These are phyloP conservation scores for Microcebus jonahi DNA, from an alignment of 2,113 vertebrate species.

Conservation along the genomic window DNA sequence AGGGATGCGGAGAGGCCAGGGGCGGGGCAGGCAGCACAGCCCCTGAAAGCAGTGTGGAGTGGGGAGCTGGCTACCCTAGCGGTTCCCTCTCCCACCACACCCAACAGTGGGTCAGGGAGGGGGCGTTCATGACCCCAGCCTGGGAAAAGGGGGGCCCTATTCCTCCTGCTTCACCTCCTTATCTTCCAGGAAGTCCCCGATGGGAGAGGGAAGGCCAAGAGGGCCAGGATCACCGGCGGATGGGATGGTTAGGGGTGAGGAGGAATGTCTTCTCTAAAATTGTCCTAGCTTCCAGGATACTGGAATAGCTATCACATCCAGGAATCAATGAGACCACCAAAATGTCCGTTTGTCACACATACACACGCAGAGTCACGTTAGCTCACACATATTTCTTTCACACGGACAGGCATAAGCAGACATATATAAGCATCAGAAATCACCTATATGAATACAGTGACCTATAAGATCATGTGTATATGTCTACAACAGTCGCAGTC, in stretches of 20 bases:
- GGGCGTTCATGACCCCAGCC: neutral
- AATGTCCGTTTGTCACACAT: neutral
- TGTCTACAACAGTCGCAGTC: neutral
- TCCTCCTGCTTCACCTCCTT: neutral
- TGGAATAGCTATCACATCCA: neutral
- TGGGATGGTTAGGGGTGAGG: neutral
- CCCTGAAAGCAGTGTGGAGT: neutral
- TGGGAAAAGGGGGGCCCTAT: neutral
- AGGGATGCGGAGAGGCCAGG: neutral
- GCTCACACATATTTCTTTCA: neutral
- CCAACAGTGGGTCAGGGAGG: neutral
- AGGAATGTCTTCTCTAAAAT: slow-evolving; percentile 1
- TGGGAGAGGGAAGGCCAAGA: neutral
- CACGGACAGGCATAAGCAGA: neutral
- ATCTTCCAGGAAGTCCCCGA: slow-evolving; percentile 16
- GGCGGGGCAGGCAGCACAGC: neutral
- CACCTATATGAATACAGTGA: neutral
- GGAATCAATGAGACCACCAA: neutral
- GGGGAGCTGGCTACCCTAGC: neutral
- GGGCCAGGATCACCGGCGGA: neutral
- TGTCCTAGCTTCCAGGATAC: neutral
- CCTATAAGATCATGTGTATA: neutral
- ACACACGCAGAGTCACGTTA: neutral
- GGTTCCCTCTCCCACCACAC: neutral
- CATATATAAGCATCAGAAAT: neutral